Evolutionary conservation across 2,797 vertebrate species (phyloP).

Genomic region (Phylloscopus collybita): DNA sequence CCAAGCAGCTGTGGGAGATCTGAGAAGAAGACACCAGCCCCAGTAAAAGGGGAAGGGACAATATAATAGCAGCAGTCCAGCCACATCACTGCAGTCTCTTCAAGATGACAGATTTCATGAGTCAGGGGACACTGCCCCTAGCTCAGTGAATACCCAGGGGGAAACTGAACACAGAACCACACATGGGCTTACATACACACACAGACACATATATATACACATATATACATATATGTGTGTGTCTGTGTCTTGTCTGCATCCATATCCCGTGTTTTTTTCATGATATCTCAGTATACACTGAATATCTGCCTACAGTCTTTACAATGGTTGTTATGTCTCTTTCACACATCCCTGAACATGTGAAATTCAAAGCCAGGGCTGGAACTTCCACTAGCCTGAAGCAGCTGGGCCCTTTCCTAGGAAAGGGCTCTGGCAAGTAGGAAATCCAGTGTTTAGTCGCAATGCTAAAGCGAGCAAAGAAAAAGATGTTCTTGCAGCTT

Average conservation of each 20-base stretch:
- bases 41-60: background rate
- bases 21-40: background rate
- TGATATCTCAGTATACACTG: background rate
- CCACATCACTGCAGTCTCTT: background rate
- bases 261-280: background rate
- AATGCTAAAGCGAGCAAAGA: background rate
- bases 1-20: background rate
- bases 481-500: background rate
- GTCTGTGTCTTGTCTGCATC: background rate
- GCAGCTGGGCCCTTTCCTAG: background rate
- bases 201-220: background rate
- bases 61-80: background rate
- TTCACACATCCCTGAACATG: background rate
- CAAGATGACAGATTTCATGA: background rate
- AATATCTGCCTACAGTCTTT: background rate
- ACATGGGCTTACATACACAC: background rate
- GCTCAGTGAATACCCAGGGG: background rate
- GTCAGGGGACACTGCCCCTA: background rate
- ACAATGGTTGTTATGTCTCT: background rate
- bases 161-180: background rate
- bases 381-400: background rate
- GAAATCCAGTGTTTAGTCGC: background rate
- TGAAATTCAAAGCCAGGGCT: background rate
- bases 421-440: background rate
- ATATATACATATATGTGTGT: rapidly evolving